Evolutionary conservation across 2,113 vertebrate species (phyloP), one percentile per base, ranked within the genome.

Genomic region (Ophiodon elongatus): DNA sequence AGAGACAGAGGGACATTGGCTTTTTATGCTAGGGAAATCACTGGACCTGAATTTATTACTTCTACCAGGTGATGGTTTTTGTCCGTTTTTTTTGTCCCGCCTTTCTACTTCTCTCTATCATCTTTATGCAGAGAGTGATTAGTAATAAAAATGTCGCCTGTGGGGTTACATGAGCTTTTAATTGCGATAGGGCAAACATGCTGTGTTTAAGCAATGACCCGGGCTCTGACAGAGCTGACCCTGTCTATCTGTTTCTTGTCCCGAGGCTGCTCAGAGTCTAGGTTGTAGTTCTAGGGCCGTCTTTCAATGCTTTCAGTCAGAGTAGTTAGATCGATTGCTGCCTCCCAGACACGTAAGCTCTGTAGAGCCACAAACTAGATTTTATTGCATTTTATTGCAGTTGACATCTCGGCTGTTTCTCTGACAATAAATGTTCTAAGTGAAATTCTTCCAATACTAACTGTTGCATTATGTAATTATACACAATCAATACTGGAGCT

Each of bases 11-110:
- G 59, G 77, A 80, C 57, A 78, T 87, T 93, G 78, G 78, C 35
- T 57, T 86, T 87, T 76, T 76, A 86, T 79, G 76, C 80, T 71
- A 71, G 27, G 59, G 52, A 79, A 91, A 74, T 83, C 85, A 88
- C 74, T 89, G 84, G 83, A 88, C 81, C 79, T 73, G 86, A 91
- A 93, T 82, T 84, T 87, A 88, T 86, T 90, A 82, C 73, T 78
- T 81, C 56, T 75, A 35, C 66, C 11, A 33, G 69, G 25, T 84
- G 75, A 82, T 73, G 64, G 8, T 82, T 77, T 81, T 43, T 0
- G 35, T 29, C 27, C 43, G 8, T 52, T 62, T 66, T 41, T n/a
- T 31, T 69, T 47, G 6, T 19, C 27, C 37, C 35, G 25, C 33
- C 8, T 67, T 47, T 43, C 47, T 15, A 41, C 63, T 39, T 80